phyloP scores from a whole-genome alignment of 2,888 invertebrate genomes.

The Mycalesis mineus region DNA sequence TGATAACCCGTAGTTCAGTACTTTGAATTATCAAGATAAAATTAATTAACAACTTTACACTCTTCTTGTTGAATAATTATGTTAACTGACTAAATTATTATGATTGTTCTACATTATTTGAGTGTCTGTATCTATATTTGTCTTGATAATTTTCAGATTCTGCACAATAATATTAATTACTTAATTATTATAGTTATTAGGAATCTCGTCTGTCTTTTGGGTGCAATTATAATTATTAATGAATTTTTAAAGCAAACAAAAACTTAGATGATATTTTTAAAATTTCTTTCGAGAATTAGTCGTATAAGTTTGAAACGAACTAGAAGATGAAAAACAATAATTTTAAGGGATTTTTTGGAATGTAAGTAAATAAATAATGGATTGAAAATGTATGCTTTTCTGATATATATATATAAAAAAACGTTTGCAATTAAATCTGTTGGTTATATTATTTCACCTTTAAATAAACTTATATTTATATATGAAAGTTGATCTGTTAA shows the following conservation, averaged over 20 bases:
- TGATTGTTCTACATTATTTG: too few species aligned
- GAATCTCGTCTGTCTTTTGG: conserved; percentile 7
- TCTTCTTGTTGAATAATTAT: too few species aligned
- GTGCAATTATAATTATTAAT: conserved; percentile 15
- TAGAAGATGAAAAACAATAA: neutral
- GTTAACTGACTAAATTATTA: too few species aligned
- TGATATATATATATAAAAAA: conserved; percentile 40
- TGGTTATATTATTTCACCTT: conserved; percentile 19
- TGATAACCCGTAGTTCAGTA: neutral
- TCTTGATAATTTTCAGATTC: conserved; percentile 4
- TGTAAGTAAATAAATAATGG: conserved; percentile 31
- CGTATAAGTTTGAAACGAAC: conserved; percentile 15
- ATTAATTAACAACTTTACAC: neutral
- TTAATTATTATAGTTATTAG: neutral
- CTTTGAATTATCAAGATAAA: neutral
- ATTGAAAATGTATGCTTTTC: conserved; percentile 58
- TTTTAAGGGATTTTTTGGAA: conserved; percentile 24
- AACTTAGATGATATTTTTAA: neutral
- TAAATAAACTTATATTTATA: too few species aligned
- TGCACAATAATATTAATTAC: neutral
- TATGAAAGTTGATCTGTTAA: too few species aligned
- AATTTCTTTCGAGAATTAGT: neutral
- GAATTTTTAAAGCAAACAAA: neutral
- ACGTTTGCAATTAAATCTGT: conserved; percentile 42
- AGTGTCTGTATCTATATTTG: neutral